These are phyloP conservation scores for Metridium senile DNA, from an alignment of 92 coral and sea anemone species.

Conservation along the genomic window DNA sequence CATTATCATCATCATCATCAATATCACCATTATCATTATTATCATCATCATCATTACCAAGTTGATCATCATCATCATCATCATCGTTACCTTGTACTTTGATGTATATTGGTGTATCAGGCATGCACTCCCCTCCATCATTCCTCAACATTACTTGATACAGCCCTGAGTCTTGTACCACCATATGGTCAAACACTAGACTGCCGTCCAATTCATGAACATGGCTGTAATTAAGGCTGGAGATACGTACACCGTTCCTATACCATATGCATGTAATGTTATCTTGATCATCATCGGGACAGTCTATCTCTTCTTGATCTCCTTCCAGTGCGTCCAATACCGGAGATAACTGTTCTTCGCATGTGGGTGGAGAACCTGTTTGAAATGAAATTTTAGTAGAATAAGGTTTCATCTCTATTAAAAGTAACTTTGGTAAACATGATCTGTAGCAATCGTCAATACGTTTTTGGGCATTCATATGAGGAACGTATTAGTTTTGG, in stretches of 20 bases:
- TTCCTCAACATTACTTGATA: slow-evolving; percentile 37
- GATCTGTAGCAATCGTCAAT: too few species aligned
- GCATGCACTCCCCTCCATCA: slow-evolving; percentile 19
- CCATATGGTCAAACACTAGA: slow-evolving; percentile 11
- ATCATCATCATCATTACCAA: background rate
- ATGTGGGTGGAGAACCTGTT: background rate
- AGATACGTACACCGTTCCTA: slow-evolving; percentile 25
- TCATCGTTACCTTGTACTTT: background rate
- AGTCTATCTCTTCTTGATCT: background rate
- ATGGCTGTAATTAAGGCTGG: background rate
- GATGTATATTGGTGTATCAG: slow-evolving; percentile 13
- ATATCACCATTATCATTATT: background rate
- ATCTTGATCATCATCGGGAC: background rate
- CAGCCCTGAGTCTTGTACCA: slow-evolving; percentile 26
- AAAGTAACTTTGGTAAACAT: too few species aligned
- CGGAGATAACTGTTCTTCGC: background rate
- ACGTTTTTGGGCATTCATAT: too few species aligned
- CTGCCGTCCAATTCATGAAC: slow-evolving; percentile 20
- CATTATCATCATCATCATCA: background rate
- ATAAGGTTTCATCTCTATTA: too few species aligned
- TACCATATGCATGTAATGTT: background rate
- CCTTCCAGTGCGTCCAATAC: background rate
- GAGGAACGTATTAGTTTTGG: too few species aligned
- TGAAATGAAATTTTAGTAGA: too few species aligned
- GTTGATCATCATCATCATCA: background rate